These are phyloP conservation scores for Pseudorhiza aurosa DNA, from an alignment of 30 jellyfish, hydroid and myxozoan species.

Conservation along the genomic window DNA sequence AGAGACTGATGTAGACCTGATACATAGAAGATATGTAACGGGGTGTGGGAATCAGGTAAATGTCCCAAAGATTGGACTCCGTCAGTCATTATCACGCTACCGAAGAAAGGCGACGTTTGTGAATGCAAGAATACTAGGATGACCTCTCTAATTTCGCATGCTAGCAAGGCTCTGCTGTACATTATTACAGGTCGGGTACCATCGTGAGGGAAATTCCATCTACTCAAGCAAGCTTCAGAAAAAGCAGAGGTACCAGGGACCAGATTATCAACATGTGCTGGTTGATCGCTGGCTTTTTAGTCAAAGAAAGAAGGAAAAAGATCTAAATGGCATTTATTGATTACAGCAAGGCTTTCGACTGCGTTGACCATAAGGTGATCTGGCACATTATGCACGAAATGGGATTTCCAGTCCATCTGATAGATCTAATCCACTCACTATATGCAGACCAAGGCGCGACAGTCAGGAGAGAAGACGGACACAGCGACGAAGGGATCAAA, in stretches of 20 bases:
- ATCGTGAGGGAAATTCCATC: slow-evolving; percentile 9
- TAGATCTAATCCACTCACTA: slow-evolving; percentile 11
- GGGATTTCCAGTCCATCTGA: slow-evolving; percentile 48
- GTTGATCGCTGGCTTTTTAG: slow-evolving; percentile 17
- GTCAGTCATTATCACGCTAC: slow-evolving; percentile 33
- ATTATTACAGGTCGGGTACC: slow-evolving; percentile 22
- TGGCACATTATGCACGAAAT: slow-evolving; percentile 8
- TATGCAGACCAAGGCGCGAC: slow-evolving; percentile 33
- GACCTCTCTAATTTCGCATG: slow-evolving; percentile 29
- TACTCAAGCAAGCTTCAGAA: slow-evolving; percentile 43
- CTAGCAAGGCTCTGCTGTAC: slow-evolving; percentile 30
- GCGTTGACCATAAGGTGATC: slow-evolving; percentile 6
- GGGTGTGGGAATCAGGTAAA: slow-evolving; percentile 35
- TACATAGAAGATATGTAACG: slow-evolving; percentile 32
- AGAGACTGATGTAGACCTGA: background rate
- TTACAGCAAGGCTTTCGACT: slow-evolving; percentile 50
- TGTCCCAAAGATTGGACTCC: slow-evolving; percentile 36
- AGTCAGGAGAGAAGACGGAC: slow-evolving; percentile 9
- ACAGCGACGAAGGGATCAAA: background rate
- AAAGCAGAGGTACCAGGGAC: slow-evolving; percentile 29
- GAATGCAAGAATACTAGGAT: slow-evolving; percentile 28
- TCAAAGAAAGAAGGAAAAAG: background rate
- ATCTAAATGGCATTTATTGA: slow-evolving; percentile 17
- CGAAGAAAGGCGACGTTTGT: slow-evolving; percentile 21
- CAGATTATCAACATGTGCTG: slow-evolving; percentile 30